Conservation (phyloP, 2,113 vertebrate genomes). For the Cephalopholis sonnerati region DNA sequence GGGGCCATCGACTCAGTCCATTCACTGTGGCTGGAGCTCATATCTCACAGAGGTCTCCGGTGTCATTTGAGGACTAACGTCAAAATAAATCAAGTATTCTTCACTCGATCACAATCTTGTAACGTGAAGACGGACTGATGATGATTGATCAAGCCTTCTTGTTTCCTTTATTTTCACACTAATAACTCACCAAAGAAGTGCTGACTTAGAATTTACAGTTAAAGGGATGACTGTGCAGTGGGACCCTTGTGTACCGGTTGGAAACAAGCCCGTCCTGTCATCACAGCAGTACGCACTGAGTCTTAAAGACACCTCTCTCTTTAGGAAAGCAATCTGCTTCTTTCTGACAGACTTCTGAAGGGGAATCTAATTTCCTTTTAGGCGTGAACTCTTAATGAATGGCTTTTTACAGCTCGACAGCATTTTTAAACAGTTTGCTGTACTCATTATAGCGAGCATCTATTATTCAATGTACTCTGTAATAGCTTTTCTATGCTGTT, state of each 20-base stretch:
- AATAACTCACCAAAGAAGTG: constrained; percentile 25
- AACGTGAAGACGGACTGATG: background rate
- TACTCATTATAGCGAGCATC: constrained; percentile 46
- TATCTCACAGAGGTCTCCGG: constrained; percentile 5
- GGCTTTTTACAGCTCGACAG: constrained; percentile 19
- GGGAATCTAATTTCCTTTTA: constrained; percentile 39
- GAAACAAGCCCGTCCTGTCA: constrained; percentile 10
- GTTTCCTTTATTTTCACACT: constrained; percentile 4
- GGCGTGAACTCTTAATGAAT: constrained; percentile 50
- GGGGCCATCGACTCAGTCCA: constrained; percentile 21
- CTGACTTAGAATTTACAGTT: constrained; percentile 15
- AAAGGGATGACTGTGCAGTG: constrained; percentile 26
- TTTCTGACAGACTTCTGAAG: constrained; percentile 21
- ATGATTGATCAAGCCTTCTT: constrained; percentile 12
- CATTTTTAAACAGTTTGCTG: constrained; percentile 45
- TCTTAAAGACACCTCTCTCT: constrained; percentile 14
- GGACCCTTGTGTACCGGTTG: background rate
- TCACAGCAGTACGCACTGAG: background rate
- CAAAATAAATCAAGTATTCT: constrained; percentile 1
- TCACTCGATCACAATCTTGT: background rate
- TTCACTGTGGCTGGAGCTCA: constrained; percentile 30
- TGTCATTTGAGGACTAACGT: constrained; percentile 1
- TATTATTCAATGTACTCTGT: constrained; percentile 58
- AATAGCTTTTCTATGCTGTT: constrained; percentile 53
- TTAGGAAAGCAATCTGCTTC: constrained; percentile 38